These are phyloP conservation scores for Lasiurus borealis DNA, from an alignment of 2,113 vertebrate genomes.

Conservation along the genomic window DNA sequence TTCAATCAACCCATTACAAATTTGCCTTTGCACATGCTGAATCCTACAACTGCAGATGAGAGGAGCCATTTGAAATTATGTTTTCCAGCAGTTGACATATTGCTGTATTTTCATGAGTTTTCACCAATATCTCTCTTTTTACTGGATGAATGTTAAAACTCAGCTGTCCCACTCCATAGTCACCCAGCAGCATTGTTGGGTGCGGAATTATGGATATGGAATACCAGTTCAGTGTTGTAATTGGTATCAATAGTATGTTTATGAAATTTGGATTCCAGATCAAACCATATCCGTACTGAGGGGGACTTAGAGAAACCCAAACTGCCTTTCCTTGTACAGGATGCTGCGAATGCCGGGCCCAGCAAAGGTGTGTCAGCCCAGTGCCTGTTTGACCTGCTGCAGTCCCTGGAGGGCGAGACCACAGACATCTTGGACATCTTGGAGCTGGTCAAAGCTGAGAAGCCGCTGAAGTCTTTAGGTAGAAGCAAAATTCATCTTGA, in stretches of 20 bases:
- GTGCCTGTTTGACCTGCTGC: slow-evolving; percentile 97
- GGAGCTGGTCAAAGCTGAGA: slow-evolving; percentile 97
- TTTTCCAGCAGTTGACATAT: not conserved
- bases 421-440: slow-evolving; percentile 95
- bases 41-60: not conserved
- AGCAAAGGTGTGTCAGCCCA: slow-evolving; percentile 97
- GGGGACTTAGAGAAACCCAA: not conserved
- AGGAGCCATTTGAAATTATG: not conserved
- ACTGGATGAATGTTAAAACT: not conserved
- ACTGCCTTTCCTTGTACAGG: slow-evolving; percentile 77
- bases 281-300: not conserved
- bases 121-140: not conserved
- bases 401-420: slow-evolving; percentile 96
- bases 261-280: slow-evolving; percentile 23
- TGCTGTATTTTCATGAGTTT: slow-evolving; percentile 31
- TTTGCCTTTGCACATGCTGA: not conserved
- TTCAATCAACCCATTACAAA: not conserved
- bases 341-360: slow-evolving; percentile 89
- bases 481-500: slow-evolving; percentile 74
- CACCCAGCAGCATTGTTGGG: not conserved
- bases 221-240: not conserved
- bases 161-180: not conserved
- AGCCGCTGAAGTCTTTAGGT: slow-evolving; percentile 98
- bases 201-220: not conserved
- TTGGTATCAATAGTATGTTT: not conserved